These are phyloP conservation scores for Rhipidura dahli DNA, from an alignment of 2,113 vertebrate species.

Conservation along the genomic window DNA sequence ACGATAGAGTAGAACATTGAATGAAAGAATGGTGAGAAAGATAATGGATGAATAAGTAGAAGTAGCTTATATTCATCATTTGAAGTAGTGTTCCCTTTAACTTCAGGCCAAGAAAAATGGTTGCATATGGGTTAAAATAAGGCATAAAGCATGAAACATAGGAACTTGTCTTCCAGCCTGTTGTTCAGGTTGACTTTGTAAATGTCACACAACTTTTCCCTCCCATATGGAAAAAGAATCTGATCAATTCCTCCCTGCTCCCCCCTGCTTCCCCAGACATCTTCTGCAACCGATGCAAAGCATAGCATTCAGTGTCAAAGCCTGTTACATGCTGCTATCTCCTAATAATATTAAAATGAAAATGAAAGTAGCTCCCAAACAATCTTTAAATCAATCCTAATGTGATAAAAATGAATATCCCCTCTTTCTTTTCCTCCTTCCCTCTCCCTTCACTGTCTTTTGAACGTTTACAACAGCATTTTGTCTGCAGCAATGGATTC, in stretches of 20 bases:
- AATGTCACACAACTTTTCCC: constrained; percentile 55
- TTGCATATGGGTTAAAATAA: neutral
- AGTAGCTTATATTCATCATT: neutral
- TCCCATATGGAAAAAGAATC: neutral
- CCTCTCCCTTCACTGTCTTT: neutral
- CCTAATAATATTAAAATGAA: constrained; percentile 80
- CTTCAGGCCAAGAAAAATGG: neutral
- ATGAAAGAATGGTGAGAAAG: neutral
- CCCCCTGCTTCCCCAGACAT: neutral
- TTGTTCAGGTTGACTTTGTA: constrained; percentile 56
- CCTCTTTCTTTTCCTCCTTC: neutral
- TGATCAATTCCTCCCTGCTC: constrained; percentile 60
- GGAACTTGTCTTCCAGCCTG: neutral
- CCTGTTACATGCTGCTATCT: constrained; percentile 71
- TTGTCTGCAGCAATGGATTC: constrained; percentile 18
- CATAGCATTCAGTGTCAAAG: constrained; percentile 70
- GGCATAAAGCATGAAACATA: neutral
- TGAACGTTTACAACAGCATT: neutral
- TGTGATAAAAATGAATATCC: constrained; percentile 67
- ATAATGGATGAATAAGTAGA: neutral
- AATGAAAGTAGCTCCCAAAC: constrained; percentile 75
- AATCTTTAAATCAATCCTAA: constrained; percentile 77
- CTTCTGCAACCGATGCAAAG: constrained; percentile 62
- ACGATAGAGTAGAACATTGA: neutral
- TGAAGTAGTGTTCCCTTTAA: neutral